phyloP scores from a whole-genome alignment of 2,113 vertebrate genomes.

The Albula goreensis region DNA sequence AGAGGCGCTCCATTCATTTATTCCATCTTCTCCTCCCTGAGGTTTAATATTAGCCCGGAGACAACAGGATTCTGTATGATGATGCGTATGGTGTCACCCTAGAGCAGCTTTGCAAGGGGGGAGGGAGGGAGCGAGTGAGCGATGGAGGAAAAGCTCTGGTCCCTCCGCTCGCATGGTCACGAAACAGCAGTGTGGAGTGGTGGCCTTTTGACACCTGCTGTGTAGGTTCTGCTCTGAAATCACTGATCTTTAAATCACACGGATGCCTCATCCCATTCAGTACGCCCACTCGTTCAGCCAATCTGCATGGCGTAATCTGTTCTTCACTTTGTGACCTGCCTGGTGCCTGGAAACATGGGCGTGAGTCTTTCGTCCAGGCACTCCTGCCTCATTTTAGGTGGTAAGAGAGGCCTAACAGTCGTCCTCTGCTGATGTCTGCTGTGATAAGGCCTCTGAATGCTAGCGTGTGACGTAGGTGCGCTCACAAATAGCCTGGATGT shows the following conservation, averaged over 20 bases:
- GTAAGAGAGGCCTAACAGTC: background rate
- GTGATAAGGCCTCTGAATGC: background rate
- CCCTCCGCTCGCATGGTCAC: too few relatives aligned
- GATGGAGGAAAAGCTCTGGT: too few relatives aligned
- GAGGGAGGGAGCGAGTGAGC: background rate
- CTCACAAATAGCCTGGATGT: background rate
- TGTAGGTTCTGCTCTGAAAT: too few relatives aligned
- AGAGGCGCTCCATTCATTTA: slow-evolving; percentile 22
- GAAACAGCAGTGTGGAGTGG: too few relatives aligned
- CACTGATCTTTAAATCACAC: too few relatives aligned
- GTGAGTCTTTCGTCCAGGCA: too few relatives aligned
- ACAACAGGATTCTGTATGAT: slow-evolving; percentile 3
- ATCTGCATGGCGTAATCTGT: too few relatives aligned
- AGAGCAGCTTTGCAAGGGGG: background rate
- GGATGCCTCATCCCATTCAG: too few relatives aligned
- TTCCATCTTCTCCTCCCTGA: slow-evolving; percentile 8
- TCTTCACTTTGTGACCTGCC: too few relatives aligned
- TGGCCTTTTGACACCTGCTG: too few relatives aligned
- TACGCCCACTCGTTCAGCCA: too few relatives aligned
- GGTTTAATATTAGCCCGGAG: slow-evolving; percentile 22
- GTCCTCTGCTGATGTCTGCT: background rate
- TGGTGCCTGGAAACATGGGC: too few relatives aligned
- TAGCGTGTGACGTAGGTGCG: background rate
- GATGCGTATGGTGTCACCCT: background rate
- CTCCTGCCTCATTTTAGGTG: background rate